Percentiles rank a stretch among this genome's conserved stretches.
These are phyloP conservation scores for Steromphala cineraria DNA, from an alignment of 2,888 invertebrate genomes.

Conservation along the genomic window DNA sequence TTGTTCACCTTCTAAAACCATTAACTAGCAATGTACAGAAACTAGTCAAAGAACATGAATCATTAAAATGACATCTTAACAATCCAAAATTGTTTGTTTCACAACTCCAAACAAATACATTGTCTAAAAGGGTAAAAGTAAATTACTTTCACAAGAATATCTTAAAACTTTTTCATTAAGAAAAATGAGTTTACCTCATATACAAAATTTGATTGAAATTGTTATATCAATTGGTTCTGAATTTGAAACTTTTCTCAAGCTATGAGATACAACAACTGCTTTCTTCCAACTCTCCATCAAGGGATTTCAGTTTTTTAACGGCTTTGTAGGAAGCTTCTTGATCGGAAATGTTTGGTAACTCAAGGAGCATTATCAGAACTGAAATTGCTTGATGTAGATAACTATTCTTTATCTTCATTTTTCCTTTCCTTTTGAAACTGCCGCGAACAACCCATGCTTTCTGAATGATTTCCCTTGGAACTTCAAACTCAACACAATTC, in stretches of 20 bases:
- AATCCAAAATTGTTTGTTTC: no score
- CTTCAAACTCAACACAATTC: slow-evolving; percentile 32
- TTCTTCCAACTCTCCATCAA: slow-evolving; percentile 21
- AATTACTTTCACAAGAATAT: no score
- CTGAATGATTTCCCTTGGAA: slow-evolving; percentile 31
- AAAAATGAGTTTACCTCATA: no score
- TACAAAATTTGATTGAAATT: no score
- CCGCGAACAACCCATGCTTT: slow-evolving; percentile 35
- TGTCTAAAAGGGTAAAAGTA: no score
- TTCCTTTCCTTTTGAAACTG: slow-evolving; percentile 35
- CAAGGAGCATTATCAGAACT: slow-evolving; percentile 26
- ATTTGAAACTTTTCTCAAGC: neutral
- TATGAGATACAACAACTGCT: slow-evolving; percentile 28
- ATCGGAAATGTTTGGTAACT: slow-evolving; percentile 24
- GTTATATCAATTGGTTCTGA: neutral
- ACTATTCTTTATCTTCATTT: slow-evolving; percentile 29
- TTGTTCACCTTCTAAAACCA: no score
- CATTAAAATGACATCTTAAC: no score
- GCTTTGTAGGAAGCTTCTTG: slow-evolving; percentile 31
- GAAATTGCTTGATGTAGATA: slow-evolving; percentile 29
- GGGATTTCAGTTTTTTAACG: slow-evolving; percentile 17
- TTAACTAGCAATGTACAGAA: no score
- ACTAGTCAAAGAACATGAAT: no score
- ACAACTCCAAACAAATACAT: no score
- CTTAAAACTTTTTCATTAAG: no score